Percentiles rank a stretch among this genome's conserved stretches.
Evolutionary conservation across 2,888 invertebrate genomes (phyloP).

Genomic region (Mechanitis mazaeus): DNA sequence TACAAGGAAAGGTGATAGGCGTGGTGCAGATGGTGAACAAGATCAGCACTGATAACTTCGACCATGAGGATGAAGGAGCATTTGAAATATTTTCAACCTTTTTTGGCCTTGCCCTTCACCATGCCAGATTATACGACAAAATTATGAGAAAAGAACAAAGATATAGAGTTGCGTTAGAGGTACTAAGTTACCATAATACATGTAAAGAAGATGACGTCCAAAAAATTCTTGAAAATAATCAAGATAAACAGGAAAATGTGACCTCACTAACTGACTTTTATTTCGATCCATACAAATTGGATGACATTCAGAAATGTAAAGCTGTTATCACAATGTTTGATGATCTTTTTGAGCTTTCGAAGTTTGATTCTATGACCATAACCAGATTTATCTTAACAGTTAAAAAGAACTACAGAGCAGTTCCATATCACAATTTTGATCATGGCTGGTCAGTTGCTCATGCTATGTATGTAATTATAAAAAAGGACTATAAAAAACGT

Average conservation of each 20-base stretch:
- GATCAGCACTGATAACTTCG: conserved; percentile 72
- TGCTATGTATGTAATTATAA: conserved; percentile 86
- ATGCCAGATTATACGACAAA: conserved; percentile 89
- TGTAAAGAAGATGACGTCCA: conserved; percentile 84
- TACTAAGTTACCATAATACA: conserved; percentile 88
- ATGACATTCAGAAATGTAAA: conserved; percentile 83
- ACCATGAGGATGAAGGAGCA: conserved; percentile 84
- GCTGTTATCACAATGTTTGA: conserved; percentile 86
- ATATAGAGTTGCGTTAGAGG: conserved; percentile 87
- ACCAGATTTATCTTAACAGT: conserved; percentile 87
- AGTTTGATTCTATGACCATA: conserved; percentile 82
- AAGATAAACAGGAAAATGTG: conserved; percentile 44
- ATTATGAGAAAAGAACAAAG: conserved; percentile 89
- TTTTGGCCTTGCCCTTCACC: conserved; percentile 89
- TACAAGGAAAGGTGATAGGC: conserved; percentile 85
- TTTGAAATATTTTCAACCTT: conserved; percentile 91
- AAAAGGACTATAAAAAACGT: conserved; percentile 49
- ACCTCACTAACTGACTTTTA: conserved; percentile 73
- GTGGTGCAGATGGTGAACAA: conserved; percentile 93
- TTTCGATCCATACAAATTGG: conserved; percentile 83
- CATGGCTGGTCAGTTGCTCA: conserved; percentile 93
- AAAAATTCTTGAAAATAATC: conserved; percentile 38
- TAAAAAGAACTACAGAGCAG: conserved; percentile 88
- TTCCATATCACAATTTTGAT: conserved; percentile 92
- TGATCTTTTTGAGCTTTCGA: conserved; percentile 80